phyloP scores from a whole-genome alignment of 2,888 invertebrate genomes.

The Candidula unifasciata region DNA sequence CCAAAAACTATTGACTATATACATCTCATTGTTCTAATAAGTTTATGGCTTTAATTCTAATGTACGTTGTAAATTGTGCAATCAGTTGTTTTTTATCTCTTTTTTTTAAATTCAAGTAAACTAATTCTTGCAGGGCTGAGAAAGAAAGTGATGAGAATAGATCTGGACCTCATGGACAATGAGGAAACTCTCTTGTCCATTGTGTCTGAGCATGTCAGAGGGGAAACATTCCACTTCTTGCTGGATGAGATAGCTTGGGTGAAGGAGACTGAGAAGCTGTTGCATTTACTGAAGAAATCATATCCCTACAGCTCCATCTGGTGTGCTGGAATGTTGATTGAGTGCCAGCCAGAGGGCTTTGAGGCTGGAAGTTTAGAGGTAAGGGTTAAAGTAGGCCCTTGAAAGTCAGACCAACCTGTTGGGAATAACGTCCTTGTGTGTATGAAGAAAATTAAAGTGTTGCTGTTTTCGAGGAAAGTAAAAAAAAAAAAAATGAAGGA shows the following conservation, averaged over 20 bases:
- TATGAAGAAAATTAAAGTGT: no score
- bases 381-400: no score
- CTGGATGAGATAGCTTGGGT: slow-evolving; percentile 44
- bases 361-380: slow-evolving; percentile 10
- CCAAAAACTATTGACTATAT: no score
- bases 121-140: neutral
- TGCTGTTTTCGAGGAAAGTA: no score
- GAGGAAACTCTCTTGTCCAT: neutral
- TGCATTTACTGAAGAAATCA: neutral
- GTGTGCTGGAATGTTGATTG: slow-evolving; percentile 46
- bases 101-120: neutral
- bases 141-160: slow-evolving; percentile 7
- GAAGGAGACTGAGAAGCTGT: slow-evolving; percentile 18
- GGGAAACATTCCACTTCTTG: neutral
- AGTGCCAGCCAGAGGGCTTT: slow-evolving; percentile 36
- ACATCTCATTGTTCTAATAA: no score
- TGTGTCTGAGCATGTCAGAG: neutral
- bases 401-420: no score
- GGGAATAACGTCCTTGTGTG: no score
- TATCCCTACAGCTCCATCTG: slow-evolving; percentile 37
- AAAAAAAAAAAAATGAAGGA: no score
- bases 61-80: no score
- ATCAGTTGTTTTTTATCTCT: no score
- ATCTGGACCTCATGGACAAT: slow-evolving; percentile 26
- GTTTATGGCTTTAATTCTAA: neutral